Base-by-base conservation (phyloP, 1,140 invertebrate genomes). In the Acyrthosiphon pisum region DNA sequence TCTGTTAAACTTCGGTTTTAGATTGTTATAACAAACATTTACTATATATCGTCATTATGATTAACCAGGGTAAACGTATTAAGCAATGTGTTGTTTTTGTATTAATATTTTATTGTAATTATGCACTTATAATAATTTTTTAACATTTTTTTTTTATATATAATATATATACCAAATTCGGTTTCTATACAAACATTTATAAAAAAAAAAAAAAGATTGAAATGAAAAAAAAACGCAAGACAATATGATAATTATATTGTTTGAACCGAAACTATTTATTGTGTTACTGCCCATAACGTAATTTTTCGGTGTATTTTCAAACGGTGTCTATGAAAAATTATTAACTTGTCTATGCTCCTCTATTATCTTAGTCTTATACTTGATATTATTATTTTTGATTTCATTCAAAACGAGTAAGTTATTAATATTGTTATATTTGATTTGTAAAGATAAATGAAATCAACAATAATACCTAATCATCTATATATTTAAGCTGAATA, bases 1-100 rank as follows among this genome's bases (percentile, higher is more conserved):
- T 93, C 91, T 93, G 81, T 93, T 86, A 93, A 93, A 84, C 48
- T 93, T 84, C 91, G 91, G 81, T 83, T 93, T 93, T 93, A 93
- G 76, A 93, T 93, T 93, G 91, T 93, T 93, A 76, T 84, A 92
- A 92, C 46, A 93, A 93, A 93, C 44, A 93, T 93, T 93, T 93
- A 93, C 81, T 93, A 93, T 46, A 91, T 92, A 92, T 92, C 91
- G 91, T 84, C 91, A 93, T 93, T 93, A 84, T 93, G 91, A 93
- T 93, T 84, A 93, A 93, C 91, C 91, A 93, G 91, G 91, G 91
- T 93, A 93, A 93, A 93, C 91, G 91, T 93, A 93, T 93, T 86
- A 93, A 93, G 91, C 91, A 93, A 93, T 93, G 91, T 93, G 91
- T 93, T 93, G 91, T 93, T 93, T 93, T 93, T 93, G 81, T 93